These are phyloP conservation scores for Lepidochitona cinerea DNA, from an alignment of 2,888 invertebrate species.

Conservation along the genomic window DNA sequence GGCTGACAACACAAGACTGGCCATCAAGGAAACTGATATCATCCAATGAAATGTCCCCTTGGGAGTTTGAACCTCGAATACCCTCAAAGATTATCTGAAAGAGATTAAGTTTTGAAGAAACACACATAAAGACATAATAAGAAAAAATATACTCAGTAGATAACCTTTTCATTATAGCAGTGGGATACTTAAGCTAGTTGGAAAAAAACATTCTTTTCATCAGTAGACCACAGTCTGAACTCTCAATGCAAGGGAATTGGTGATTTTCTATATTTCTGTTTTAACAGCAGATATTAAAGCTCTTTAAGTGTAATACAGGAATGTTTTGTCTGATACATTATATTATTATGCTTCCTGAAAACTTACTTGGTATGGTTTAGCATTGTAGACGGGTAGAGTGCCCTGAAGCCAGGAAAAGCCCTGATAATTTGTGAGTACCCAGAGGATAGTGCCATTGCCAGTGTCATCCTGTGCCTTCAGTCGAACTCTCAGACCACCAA, in stretches of 20 bases:
- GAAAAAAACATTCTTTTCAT: too few relatives aligned
- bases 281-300: too few relatives aligned
- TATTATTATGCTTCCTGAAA: too few relatives aligned
- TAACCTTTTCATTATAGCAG: too few relatives aligned
- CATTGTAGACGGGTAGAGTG: neutral
- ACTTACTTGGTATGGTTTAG: conserved; percentile 8
- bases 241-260: too few relatives aligned
- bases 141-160: too few relatives aligned
- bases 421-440: neutral
- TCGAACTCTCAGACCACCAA: conserved; percentile 45
- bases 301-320: too few relatives aligned
- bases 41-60: conserved; percentile 64
- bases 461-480: neutral
- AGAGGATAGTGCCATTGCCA: neutral
- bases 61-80: conserved; percentile 34
- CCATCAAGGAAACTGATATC: conserved; percentile 39
- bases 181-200: too few relatives aligned
- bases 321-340: too few relatives aligned
- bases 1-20: neutral
- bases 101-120: neutral
- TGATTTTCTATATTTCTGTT: too few relatives aligned
- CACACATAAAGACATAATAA: neutral
- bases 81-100: conserved; percentile 50
- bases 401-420: neutral
- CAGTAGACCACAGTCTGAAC: too few relatives aligned